Percentiles rank a stretch among this genome's conserved stretches.
These are phyloP conservation scores for Fratercula arctica DNA, from an alignment of 2,797 vertebrate species.

Conservation along the genomic window DNA sequence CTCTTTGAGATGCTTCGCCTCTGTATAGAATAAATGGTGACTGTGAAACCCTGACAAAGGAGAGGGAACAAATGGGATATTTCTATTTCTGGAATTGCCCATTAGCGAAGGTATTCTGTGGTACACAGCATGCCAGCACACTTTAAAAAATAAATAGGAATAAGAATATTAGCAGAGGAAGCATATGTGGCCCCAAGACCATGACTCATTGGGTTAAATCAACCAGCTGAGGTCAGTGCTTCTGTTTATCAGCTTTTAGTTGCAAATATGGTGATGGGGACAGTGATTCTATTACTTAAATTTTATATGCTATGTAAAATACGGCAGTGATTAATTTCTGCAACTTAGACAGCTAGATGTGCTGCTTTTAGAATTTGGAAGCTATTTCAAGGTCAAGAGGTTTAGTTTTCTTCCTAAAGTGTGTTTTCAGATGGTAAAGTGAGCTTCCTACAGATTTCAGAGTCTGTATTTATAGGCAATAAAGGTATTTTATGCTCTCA, in stretches of 20 bases:
- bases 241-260: slow-evolving; percentile 57
- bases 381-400: slow-evolving; percentile 49
- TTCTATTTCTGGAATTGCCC: slow-evolving; percentile 65
- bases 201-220: slow-evolving; percentile 58
- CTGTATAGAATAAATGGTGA: not conserved
- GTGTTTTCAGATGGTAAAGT: not conserved
- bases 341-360: not conserved
- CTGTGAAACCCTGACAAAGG: slow-evolving; percentile 33
- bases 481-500: not conserved
- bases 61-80: slow-evolving; percentile 33
- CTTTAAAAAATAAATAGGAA: slow-evolving; percentile 60
- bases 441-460: not conserved
- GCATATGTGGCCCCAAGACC: not conserved
- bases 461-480: not conserved
- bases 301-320: slow-evolving; percentile 59
- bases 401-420: slow-evolving; percentile 22
- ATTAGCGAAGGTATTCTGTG: slow-evolving; percentile 31
- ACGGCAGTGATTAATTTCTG: not conserved
- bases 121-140: not conserved
- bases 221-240: slow-evolving; percentile 64
- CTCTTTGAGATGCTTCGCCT: not conserved
- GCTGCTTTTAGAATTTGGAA: slow-evolving; percentile 38
- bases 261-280: not conserved
- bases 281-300: slow-evolving; percentile 56
- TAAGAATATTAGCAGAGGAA: slow-evolving; percentile 52